Conservation (phyloP, 2,113 vertebrate species). For the Cranoglanis bouderius region DNA sequence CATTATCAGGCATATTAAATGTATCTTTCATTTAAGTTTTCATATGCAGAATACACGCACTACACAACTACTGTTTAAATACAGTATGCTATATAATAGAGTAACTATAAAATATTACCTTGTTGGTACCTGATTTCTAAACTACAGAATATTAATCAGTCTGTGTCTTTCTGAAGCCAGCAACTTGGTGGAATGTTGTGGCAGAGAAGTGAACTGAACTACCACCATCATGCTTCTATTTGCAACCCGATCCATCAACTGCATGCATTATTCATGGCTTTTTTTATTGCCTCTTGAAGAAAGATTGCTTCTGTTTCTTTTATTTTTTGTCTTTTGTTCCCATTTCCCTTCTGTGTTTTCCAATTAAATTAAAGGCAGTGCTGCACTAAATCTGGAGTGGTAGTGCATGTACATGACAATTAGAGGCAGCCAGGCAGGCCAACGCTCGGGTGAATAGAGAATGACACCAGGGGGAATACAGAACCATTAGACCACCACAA, state of each 20-base stretch:
- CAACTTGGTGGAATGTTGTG: constrained; percentile 42
- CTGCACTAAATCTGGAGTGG: constrained; percentile 75
- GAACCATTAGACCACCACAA: constrained; percentile 43
- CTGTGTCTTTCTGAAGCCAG: not conserved
- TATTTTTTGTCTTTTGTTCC: constrained; percentile 74
- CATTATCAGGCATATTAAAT: not conserved
- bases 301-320: constrained; percentile 80
- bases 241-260: constrained; percentile 75
- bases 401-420: constrained; percentile 76
- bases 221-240: constrained; percentile 63
- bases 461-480: constrained; percentile 41
- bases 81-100: not conserved
- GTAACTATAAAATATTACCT: not conserved
- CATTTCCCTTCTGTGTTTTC: constrained; percentile 67
- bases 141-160: not conserved
- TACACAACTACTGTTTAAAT: not conserved
- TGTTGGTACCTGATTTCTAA: not conserved
- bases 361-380: constrained; percentile 80
- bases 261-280: constrained; percentile 77
- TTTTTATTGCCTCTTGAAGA: constrained; percentile 74
- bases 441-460: constrained; percentile 14
- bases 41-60: not conserved
- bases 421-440: constrained; percentile 61
- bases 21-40: not conserved
- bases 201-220: constrained; percentile 70